Conservation (phyloP, 2,113 vertebrate species). For the Sinocyclocheilus anophthalmus region DNA sequence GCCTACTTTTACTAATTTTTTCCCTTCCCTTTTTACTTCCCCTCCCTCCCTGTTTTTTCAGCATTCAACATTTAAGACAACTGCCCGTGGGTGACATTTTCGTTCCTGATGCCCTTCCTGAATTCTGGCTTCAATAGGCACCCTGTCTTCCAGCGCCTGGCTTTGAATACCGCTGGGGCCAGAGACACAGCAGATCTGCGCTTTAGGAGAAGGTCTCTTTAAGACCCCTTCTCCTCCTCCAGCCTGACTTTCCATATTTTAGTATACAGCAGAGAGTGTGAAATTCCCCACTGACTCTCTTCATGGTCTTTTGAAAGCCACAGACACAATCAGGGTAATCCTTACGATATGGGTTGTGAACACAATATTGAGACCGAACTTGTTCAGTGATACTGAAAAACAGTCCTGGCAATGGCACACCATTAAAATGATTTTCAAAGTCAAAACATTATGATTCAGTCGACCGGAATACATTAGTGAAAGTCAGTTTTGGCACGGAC, state of each 20-base stretch:
- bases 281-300: constrained; percentile 28
- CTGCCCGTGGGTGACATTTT: constrained; percentile 35
- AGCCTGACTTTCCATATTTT: constrained; percentile 14
- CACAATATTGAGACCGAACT: not conserved
- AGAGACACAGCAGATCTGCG: constrained; percentile 35
- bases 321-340: constrained; percentile 16
- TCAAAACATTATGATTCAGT: no score
- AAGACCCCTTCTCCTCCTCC: not conserved
- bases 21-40: not conserved
- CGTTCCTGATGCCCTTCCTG: constrained; percentile 28
- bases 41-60: not conserved
- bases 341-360: not conserved
- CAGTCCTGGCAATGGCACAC: not conserved
- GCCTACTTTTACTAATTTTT: not conserved
- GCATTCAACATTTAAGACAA: constrained; percentile 21
- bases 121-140: constrained; percentile 44
- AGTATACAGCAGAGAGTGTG: not conserved
- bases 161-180: constrained; percentile 35
- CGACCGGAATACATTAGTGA: not conserved
- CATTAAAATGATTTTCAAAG: not conserved
- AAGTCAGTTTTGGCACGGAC: not conserved
- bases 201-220: constrained; percentile 21
- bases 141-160: not conserved
- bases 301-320: constrained; percentile 15
- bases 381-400: not conserved